These are phyloP conservation scores for Semnornis frantzii DNA, from an alignment of 2,113 vertebrate genomes.

Conservation along the genomic window DNA sequence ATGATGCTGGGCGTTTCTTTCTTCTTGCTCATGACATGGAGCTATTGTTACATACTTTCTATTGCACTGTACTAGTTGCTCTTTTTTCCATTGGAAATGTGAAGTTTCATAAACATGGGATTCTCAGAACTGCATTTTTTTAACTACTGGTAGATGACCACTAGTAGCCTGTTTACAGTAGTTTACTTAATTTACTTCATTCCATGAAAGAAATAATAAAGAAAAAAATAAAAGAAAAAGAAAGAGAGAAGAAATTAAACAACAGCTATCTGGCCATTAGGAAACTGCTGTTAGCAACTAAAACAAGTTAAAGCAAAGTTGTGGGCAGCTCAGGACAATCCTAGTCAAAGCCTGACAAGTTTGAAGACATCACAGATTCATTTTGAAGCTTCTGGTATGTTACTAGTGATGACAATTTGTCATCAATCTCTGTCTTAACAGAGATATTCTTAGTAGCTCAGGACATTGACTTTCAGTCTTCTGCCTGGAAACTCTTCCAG, in stretches of 20 bases:
- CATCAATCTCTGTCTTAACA: background rate
- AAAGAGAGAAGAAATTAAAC: background rate
- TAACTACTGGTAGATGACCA: background rate
- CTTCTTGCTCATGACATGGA: background rate
- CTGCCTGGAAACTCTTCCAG: background rate
- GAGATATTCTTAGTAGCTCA: background rate
- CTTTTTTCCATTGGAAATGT: background rate
- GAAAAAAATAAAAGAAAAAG: too few relatives aligned
- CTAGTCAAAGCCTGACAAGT: background rate
- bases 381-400: background rate
- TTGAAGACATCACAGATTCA: accelerated
- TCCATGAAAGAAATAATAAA: background rate
- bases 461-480: accelerated
- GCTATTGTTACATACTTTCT: background rate
- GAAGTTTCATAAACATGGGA: background rate
- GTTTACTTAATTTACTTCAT: background rate
- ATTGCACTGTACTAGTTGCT: background rate
- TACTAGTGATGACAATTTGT: background rate
- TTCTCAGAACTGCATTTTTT: background rate
- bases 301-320: background rate
- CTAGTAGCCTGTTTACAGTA: background rate
- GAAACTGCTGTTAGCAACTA: background rate
- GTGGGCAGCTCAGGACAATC: background rate
- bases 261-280: background rate
- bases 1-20: background rate